A percentile compares a stretch with the other conserved stretches of the same genome.
Evolutionary conservation across 2,888 invertebrate genomes (phyloP).

Genomic region (Cephus pulcher): DNA sequence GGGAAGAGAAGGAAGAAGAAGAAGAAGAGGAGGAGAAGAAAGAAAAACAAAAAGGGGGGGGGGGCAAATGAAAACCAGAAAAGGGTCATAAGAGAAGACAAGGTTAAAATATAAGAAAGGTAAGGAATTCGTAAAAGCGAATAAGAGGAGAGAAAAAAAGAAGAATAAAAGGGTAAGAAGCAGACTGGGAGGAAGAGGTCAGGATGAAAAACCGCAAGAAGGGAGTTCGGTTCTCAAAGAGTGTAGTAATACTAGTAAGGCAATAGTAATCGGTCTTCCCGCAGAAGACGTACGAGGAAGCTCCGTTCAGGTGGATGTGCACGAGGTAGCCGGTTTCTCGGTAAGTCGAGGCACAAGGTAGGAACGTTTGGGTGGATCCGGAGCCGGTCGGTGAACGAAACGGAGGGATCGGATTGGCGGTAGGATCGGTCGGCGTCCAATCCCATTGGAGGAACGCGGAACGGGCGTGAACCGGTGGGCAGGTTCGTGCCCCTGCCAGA

Average conservation of each 20-base stretch:
- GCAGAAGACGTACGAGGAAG: neutral
- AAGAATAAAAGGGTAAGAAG: neutral
- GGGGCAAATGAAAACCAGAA: neutral
- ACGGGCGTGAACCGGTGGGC: slow-evolving; percentile 41
- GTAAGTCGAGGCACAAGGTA: neutral
- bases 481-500: slow-evolving; percentile 30
- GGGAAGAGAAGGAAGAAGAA: neutral
- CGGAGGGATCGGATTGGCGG: slow-evolving; percentile 40
- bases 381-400: slow-evolving; percentile 1
- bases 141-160: neutral
- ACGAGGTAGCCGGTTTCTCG: neutral
- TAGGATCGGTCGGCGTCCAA: slow-evolving; percentile 10
- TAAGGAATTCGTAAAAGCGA: neutral
- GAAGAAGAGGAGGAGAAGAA: neutral
- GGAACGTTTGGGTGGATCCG: neutral
- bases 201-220: neutral
- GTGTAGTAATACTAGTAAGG: neutral
- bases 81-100: neutral
- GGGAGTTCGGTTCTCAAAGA: neutral
- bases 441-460: slow-evolving; percentile 32
- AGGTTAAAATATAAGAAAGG: neutral
- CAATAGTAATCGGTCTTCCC: neutral
- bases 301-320: neutral
- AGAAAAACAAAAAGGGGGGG: neutral
- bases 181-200: neutral